Base-by-base conservation (phyloP, 2,888 invertebrate species). In the Dorcus parallelipipedus region DNA sequence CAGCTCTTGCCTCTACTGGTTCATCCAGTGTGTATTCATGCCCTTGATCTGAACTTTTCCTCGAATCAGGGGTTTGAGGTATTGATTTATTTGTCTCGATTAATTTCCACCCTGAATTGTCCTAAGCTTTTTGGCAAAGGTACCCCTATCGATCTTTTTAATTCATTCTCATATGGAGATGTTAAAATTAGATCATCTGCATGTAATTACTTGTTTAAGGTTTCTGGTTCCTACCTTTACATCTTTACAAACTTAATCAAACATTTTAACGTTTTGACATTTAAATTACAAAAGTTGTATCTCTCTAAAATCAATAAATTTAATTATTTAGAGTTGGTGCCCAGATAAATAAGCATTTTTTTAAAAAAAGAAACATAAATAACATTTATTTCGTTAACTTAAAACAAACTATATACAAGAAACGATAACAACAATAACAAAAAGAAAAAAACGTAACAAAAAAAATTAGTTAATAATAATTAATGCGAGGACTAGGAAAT, bases 1-100 rank as follows among this genome's bases (percentile, higher is more conserved):
- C 84, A 42, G 81, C 83, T 67, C 83, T 83, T 60, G 82, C 64
- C 45, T 69, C 81, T 59, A 82, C 82, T 70, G 83, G 80, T 57
- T 85, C 84, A 67, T 85, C 84, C 62, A 86, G 72, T 51, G 85
- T 80, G 65, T 86, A 85, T 75, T 87, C 86, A 63, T 82, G 77
- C 9, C 86, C 86, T 72, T 86, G 85, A 65, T 87, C 80, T 4
- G 86, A 86, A 69, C 85, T 85, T 73, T 84, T 84, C 68, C 86
- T 86, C 14, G 86, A 86, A 58, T 83, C 80, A 38, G 86, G 86
- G 38, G 85, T 84, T 64, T 84, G 84, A 8, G 45, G 45, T 9
- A 17, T 45, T 9, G 45, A 82, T 52, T 80, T 66, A 14, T 1
- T 14, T 14, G 1, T 14, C 1, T 14, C 14, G 14, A 14, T 14